phyloP scores from a whole-genome alignment of 2,797 vertebrate genomes.

The Hyperoplus immaculatus region DNA sequence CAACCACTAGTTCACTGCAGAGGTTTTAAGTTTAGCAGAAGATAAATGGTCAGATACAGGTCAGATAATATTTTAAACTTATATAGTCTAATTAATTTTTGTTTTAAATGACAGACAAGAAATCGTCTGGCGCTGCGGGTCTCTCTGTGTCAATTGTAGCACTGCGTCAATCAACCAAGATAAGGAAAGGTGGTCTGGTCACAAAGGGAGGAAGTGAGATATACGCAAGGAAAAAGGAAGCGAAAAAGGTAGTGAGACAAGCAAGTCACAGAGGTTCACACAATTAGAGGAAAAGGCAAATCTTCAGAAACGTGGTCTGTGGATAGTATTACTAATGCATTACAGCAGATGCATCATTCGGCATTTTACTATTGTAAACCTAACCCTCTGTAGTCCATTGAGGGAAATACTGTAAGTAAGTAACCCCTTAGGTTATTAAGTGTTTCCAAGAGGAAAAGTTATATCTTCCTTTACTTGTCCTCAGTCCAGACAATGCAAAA shows the following conservation, averaged over 20 bases:
- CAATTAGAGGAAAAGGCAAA: conserved; percentile 59
- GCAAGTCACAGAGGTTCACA: conserved; percentile 62
- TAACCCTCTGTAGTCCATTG: not conserved
- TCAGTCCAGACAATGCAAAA: not conserved
- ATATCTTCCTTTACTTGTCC: not conserved
- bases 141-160: conserved; percentile 32
- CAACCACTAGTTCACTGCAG: conserved; percentile 22
- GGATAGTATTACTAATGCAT: conserved; percentile 19
- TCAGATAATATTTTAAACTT: conserved; percentile 31
- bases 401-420: conserved; percentile 20
- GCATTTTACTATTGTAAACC: conserved; percentile 3
- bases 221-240: conserved; percentile 64
- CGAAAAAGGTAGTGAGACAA: conserved; percentile 59
- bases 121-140: not conserved
- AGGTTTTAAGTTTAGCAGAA: conserved; percentile 17
- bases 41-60: conserved; percentile 15
- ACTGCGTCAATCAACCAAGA: conserved; percentile 31
- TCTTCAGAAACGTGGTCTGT: conserved; percentile 27
- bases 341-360: not conserved
- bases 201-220: conserved; percentile 77
- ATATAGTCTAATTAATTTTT: not conserved
- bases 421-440: not conserved
- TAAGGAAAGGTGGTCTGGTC: conserved; percentile 61
- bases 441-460: not conserved
- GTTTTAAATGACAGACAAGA: conserved; percentile 12